A percentile compares a stretch with the other conserved stretches of the same genome.
Conservation (phyloP, 1,140 invertebrate genomes). For the Daktulosphaira vitifoliae region DNA sequence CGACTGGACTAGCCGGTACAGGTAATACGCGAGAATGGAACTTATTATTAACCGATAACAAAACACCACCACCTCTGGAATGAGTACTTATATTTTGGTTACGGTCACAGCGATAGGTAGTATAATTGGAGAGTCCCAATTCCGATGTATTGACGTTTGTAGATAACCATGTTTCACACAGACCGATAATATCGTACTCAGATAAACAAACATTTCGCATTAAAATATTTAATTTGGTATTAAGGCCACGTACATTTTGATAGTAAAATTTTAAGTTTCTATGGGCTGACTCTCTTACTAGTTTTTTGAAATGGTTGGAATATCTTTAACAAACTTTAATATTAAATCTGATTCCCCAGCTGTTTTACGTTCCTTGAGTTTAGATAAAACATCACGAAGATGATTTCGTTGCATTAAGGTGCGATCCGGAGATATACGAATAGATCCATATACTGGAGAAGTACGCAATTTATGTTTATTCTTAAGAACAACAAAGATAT, state of each 20-base stretch:
- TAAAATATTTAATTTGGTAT: slow-evolving; percentile 8
- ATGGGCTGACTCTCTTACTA: no score
- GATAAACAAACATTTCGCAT: background rate
- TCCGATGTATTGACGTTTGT: background rate
- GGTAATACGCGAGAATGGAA: background rate
- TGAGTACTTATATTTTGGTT: background rate
- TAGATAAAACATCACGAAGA: background rate
- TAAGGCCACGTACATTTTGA: no score
- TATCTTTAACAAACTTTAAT: background rate
- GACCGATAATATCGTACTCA: background rate
- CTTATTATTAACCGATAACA: background rate
- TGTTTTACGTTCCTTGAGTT: background rate
- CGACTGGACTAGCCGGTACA: background rate
- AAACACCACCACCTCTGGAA: background rate
- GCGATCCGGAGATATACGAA: background rate
- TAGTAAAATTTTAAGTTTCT: no score
- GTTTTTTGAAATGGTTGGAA: no score
- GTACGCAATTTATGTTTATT: background rate
- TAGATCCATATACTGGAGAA: background rate
- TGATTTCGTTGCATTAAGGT: background rate
- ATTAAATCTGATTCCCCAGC: background rate
- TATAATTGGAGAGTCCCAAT: background rate
- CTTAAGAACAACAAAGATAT: slow-evolving; percentile 7
- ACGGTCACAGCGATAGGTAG: background rate
- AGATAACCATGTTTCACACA: slow-evolving; percentile 6